Conservation (phyloP, 2,888 invertebrate species). For the Molanna angustata region DNA sequence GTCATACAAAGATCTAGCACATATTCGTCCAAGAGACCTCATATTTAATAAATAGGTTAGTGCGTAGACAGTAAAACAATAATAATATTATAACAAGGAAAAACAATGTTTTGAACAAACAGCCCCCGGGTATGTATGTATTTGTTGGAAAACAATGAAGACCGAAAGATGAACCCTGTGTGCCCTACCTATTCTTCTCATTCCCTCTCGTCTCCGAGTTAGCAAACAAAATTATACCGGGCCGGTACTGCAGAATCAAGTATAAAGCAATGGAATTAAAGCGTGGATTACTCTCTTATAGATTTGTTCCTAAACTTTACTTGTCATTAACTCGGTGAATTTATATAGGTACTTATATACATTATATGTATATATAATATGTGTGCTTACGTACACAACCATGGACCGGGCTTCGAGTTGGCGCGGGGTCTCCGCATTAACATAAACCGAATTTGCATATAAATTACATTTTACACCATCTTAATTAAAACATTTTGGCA, state of each 20-base stretch:
- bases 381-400: too few species aligned
- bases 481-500: slow-evolving; percentile 62
- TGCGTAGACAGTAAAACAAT: too few species aligned
- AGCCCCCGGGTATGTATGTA: too few species aligned
- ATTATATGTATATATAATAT: too few species aligned
- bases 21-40: too few species aligned
- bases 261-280: slow-evolving; percentile 32
- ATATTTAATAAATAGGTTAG: too few species aligned
- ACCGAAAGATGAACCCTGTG: slow-evolving; percentile 15
- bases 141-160: slow-evolving; percentile 6
- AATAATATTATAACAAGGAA: too few species aligned
- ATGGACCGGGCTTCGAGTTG: slow-evolving; percentile 24
- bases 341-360: slow-evolving; percentile 31
- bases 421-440: slow-evolving; percentile 43
- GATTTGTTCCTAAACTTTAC: slow-evolving; percentile 32
- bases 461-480: slow-evolving; percentile 61
- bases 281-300: slow-evolving; percentile 32
- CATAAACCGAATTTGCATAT: slow-evolving; percentile 62
- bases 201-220: slow-evolving; percentile 13
- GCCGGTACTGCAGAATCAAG: slow-evolving; percentile 26
- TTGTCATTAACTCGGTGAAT: slow-evolving; percentile 31
- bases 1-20: too few species aligned
- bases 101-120: too few species aligned
- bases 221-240: slow-evolving; percentile 30
- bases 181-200: slow-evolving; percentile 7